A percentile compares a stretch with the other conserved stretches of the same genome.
Conservation (phyloP, 2,888 invertebrate genomes). For the Meandrusa payeni region DNA sequence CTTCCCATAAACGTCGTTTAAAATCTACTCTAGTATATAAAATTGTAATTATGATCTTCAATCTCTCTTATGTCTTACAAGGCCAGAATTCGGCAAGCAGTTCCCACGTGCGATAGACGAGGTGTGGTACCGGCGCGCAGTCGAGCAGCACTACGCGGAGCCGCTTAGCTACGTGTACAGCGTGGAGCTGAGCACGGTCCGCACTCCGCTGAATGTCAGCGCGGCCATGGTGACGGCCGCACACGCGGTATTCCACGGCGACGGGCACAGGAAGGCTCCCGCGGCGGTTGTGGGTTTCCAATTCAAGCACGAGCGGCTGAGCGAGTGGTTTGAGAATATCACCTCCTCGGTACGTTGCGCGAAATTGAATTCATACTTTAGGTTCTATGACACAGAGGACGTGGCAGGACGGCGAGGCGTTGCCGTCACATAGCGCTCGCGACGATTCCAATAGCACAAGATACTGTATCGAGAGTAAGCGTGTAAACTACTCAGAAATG, state of each 20-base stretch:
- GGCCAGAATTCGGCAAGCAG: conserved; percentile 86
- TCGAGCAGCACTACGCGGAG: conserved; percentile 90
- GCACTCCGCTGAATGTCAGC: conserved; percentile 78
- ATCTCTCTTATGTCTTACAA: conserved; percentile 48
- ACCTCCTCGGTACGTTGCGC: conserved; percentile 85
- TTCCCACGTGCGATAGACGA: conserved; percentile 92
- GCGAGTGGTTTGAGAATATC: conserved; percentile 88
- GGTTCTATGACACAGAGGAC: too few species aligned
- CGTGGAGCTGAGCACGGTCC: conserved; percentile 60
- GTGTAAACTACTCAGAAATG: too few species aligned
- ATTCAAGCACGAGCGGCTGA: conserved; percentile 88
- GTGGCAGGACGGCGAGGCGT: too few species aligned
- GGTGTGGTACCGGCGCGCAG: conserved; percentile 93
- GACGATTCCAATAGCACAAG: too few species aligned
- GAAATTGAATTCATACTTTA: too few species aligned
- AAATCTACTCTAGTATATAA: too few species aligned
- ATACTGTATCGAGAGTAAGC: too few species aligned
- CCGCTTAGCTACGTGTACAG: conserved; percentile 90
- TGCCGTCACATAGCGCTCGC: too few species aligned
- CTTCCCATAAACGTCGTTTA: too few species aligned
- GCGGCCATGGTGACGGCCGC: conserved; percentile 91
- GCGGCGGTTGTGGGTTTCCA: conserved; percentile 89
- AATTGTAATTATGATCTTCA: too few species aligned
- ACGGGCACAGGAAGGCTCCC: conserved; percentile 82
- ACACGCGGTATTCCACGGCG: conserved; percentile 88